Base-by-base conservation (phyloP, 2,888 invertebrate genomes). In the Cosmia trapezina region DNA sequence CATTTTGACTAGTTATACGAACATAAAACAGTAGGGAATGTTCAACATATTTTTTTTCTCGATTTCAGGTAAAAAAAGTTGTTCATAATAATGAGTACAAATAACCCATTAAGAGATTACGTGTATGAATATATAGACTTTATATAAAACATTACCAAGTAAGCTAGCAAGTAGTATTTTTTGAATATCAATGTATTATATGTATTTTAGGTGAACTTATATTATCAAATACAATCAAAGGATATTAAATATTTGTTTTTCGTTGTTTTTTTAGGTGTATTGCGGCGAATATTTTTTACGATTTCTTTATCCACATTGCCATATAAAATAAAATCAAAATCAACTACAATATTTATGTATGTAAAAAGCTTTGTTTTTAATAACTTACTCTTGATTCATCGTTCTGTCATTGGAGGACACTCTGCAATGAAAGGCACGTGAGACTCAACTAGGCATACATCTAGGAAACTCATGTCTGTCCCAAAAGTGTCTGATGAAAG, bases 331-430 rank as follows among this genome's bases (percentile, higher is more conserved):
- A 45, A 22, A 71, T 37, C 1, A 17, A 19, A 66, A 80, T 59
- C 80, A 81, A 74, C 84, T 17, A 68, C 12, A 62, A 17, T 63
- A 82, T 57, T 71, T 78, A 68, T 72, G 69, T 76, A 73, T 76
- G 56, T 68, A 70, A 63, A 43, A 76, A 70, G 63, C 14, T 33
- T 28, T 63, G 51, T 63, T 45, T 19, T 41, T 7, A 1, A 28
- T 41, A 89, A 95, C 96, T 95, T 96, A 96, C 95, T 93, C 91
- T 90, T 92, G 86, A 73, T 85, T 89, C 95, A 95, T 95, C 95
- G 96, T 95, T 96, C 96, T 96, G 95, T 95, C 95, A 94, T 95
- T 94, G 80, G 92, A 83, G 63, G 91, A 87, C 79, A 86, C 85
- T 94, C 96, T 95, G 95, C 85, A 93, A 95, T 91, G 89, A 91